phyloP scores from a whole-genome alignment of 2,797 vertebrate species.

The Melopsittacus undulatus region DNA sequence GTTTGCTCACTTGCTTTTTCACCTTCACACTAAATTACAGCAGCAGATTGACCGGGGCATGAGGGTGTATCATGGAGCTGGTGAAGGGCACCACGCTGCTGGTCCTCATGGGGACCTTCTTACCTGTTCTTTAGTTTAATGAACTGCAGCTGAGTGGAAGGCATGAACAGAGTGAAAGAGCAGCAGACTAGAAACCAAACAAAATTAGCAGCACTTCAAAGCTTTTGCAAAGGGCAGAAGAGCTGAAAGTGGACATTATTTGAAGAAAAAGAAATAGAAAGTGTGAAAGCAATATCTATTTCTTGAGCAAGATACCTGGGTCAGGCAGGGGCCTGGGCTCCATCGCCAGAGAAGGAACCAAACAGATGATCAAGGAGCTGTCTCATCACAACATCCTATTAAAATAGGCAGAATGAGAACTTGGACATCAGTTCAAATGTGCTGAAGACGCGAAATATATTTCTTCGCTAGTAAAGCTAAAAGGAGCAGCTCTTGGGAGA shows the following conservation, averaged over 20 bases:
- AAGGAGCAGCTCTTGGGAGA: neutral
- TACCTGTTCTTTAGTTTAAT: neutral
- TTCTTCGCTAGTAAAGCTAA: neutral
- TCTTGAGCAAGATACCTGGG: neutral
- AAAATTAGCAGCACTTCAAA: neutral
- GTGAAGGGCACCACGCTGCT: neutral
- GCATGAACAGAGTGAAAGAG: neutral
- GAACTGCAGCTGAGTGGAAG: neutral
- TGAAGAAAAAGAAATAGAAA: neutral
- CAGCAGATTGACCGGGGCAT: neutral
- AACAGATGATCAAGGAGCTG: neutral
- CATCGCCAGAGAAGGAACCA: neutral
- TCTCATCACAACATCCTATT: neutral
- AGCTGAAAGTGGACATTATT: neutral
- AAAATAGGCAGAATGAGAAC: neutral
- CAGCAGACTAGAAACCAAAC: neutral
- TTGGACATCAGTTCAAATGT: neutral
- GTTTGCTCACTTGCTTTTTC: conserved; percentile 21
- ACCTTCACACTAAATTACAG: conserved; percentile 50
- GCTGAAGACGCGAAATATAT: neutral
- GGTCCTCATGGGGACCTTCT: neutral
- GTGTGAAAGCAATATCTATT: neutral
- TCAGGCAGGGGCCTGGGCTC: neutral
- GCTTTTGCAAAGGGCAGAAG: neutral
- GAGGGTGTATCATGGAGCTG: neutral